phyloP scores from a whole-genome alignment of 37 sponge, comb jelly and placozoan species.

The Bolinopsis microptera region DNA sequence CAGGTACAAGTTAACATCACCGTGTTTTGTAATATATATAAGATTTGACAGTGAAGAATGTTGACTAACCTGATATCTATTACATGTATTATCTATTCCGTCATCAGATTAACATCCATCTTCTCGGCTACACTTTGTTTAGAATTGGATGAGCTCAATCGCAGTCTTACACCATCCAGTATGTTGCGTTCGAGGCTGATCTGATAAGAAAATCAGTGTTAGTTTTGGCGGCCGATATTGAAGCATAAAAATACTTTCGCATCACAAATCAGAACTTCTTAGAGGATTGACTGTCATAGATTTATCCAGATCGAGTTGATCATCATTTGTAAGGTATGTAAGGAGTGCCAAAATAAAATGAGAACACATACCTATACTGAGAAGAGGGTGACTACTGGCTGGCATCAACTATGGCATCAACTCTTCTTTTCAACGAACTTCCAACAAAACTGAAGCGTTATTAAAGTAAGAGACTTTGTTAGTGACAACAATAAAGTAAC shows the following conservation, averaged over 20 bases:
- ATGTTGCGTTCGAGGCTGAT: too few relatives aligned
- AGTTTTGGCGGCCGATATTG: too few relatives aligned
- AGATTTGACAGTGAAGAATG: neutral
- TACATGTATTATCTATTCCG: too few relatives aligned
- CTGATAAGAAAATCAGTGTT: too few relatives aligned
- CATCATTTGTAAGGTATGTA: neutral
- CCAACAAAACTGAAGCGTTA: neutral
- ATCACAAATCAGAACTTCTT: neutral
- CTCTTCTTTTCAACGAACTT: too few relatives aligned
- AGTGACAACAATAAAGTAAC: neutral
- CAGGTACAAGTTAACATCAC: constrained; percentile 61
- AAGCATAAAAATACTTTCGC: neutral
- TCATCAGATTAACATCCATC: too few relatives aligned
- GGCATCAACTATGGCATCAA: neutral
- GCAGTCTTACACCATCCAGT: too few relatives aligned
- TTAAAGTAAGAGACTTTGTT: too few relatives aligned
- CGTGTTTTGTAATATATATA: neutral
- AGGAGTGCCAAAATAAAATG: too few relatives aligned
- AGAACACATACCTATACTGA: neutral
- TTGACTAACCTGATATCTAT: too few relatives aligned
- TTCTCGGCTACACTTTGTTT: too few relatives aligned
- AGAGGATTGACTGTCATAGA: neutral
- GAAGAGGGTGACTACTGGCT: neutral
- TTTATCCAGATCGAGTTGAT: neutral
- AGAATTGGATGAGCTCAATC: too few relatives aligned